Base-by-base conservation (phyloP, 2,888 invertebrate species). In the Chrysina gloriosa region DNA sequence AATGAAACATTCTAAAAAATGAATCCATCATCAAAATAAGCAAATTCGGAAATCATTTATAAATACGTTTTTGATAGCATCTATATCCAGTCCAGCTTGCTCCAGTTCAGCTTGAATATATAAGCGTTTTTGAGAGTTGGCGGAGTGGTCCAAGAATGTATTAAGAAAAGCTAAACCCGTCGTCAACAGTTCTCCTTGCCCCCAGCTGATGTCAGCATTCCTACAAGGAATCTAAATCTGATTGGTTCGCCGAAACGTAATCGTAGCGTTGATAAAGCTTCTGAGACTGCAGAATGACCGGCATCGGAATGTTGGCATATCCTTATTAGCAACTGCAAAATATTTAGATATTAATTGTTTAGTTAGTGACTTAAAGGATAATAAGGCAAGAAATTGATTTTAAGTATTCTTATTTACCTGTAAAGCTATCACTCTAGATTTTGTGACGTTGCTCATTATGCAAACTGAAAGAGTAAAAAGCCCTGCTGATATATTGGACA, bases 201-300 rank as follows among this genome's bases (percentile, higher is more conserved):
- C 85, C 93, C 91, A 0, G 90, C 86, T 65, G 94, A 93, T 76
- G 92, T 91, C 68, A 96, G 86, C 88, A 96, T 95, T 1, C 96
- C 96, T 4, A 95, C 92, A 0, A 97, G 87, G 79, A 97, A 92
- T 69, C 96, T 88, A 84, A 97, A 97, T 79, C 96, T 89, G 3
- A 96, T 96, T 0, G 96, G 96, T 80, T 97, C 97, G 2, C 95
- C 96, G 79, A 94, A 94, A 68, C 95, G 88, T 3, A 97, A 85
- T 34, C 96, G 87, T 63, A 97, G 86, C 0, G 96, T 95, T 0
- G 96, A 94, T 72, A 97, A 88, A 0, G 97, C 95, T 82, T 97
- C 97, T 0, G 96, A 93, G 11, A 97, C 94, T 71, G 93, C 90
- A 36, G 90, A 88, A 84, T 96, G 95, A 0, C 96, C 96, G 65